phyloP scores from a whole-genome alignment of 2,888 invertebrate species.

The Drosophila meridiana region DNA sequence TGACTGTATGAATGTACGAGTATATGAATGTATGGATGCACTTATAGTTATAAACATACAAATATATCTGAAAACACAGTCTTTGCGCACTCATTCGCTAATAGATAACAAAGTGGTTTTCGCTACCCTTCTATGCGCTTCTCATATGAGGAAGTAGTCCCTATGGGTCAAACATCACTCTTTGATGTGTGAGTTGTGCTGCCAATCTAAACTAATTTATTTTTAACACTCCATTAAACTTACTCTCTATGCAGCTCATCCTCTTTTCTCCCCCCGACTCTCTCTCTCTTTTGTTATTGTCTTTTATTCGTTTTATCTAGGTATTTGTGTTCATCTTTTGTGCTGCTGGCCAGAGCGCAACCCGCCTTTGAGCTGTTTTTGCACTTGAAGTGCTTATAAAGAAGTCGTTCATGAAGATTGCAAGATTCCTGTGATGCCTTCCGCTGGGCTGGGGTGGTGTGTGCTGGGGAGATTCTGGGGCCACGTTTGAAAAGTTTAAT shows the following conservation, averaged over 20 bases:
- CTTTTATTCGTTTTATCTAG: not conserved
- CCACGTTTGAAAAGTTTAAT: conserved; percentile 12
- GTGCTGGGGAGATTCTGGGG: not conserved
- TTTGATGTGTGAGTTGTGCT: conserved; percentile 1
- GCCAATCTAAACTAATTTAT: conserved; percentile 6
- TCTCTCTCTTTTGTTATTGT: not conserved
- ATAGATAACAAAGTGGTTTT: not conserved
- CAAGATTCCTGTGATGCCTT: not conserved
- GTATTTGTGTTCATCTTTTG: conserved; percentile 1
- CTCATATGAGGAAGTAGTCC: not conserved
- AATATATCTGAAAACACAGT: too few species aligned
- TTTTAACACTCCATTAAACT: conserved; percentile 2
- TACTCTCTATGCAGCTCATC: not conserved
- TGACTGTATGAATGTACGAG: not conserved
- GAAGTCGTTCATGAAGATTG: not conserved
- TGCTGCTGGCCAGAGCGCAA: not conserved
- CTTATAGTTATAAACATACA: too few species aligned
- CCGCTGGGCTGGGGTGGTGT: not conserved
- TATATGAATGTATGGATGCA: not conserved
- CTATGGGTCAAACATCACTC: not conserved
- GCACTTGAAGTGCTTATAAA: conserved; percentile 5
- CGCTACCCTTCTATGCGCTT: not conserved
- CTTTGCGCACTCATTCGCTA: not conserved
- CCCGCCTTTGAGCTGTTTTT: not conserved
- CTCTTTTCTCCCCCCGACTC: not conserved